phyloP scores from a whole-genome alignment of 2,888 invertebrate species.

The Monochamus alternatus region DNA sequence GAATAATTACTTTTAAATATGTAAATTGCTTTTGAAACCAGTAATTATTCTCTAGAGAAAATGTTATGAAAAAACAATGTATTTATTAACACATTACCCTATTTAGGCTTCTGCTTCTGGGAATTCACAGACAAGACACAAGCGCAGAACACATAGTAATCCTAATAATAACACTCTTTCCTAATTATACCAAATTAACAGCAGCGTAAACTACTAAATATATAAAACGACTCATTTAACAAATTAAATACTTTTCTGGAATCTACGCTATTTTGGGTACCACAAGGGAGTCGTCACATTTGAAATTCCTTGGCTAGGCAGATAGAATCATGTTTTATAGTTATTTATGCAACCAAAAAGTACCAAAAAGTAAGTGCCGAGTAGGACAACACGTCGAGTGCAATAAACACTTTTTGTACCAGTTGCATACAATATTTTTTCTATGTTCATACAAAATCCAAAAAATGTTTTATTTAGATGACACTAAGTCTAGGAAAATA shows the following conservation, averaged over 20 bases:
- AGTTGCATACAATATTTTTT: too few relatives aligned
- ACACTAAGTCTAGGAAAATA: too few relatives aligned
- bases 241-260: conserved; percentile 8
- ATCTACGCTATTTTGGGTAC: conserved; percentile 2
- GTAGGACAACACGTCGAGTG: too few relatives aligned
- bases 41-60: conserved; percentile 17
- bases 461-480: too few relatives aligned
- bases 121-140: conserved; percentile 11
- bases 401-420: too few relatives aligned
- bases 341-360: too few relatives aligned
- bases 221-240: conserved; percentile 12
- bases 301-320: not conserved
- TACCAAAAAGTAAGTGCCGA: too few relatives aligned
- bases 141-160: not conserved
- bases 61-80: conserved; percentile 21
- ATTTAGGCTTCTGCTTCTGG: conserved; percentile 23
- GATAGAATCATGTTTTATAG: not conserved
- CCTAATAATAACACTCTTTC: not conserved
- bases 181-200: conserved; percentile 3
- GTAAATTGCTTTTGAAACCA: conserved; percentile 29
- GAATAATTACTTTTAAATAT: conserved; percentile 31
- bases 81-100: conserved; percentile 27
- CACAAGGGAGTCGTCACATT: not conserved
- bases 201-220: conserved; percentile 11
- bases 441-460: too few relatives aligned